Conservation (phyloP, 2,888 invertebrate genomes). For the Osmoderma eremita region DNA sequence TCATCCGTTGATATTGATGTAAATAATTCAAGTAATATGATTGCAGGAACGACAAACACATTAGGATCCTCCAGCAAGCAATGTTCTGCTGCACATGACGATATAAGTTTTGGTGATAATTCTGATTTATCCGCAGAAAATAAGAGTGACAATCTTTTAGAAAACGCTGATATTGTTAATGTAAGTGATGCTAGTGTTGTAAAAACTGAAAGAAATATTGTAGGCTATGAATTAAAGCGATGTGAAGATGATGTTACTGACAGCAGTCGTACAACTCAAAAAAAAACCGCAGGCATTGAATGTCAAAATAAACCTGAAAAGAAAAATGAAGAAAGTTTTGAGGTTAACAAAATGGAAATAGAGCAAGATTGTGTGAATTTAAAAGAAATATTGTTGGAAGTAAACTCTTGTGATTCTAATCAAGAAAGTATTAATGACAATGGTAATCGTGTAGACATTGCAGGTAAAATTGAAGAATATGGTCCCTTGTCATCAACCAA, state of each 20-base stretch:
- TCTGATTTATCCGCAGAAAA: slow-evolving; percentile 5
- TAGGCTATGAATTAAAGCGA: neutral
- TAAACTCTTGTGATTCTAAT: too few species aligned
- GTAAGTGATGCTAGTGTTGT: too few species aligned
- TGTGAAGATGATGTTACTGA: neutral
- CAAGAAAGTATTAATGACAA: too few species aligned
- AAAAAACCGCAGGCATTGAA: neutral
- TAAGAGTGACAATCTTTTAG: slow-evolving; percentile 13
- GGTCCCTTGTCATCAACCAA: too few species aligned
- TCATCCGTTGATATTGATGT: neutral
- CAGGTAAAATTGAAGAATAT: too few species aligned
- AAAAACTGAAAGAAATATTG: too few species aligned
- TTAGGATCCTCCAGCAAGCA: neutral
- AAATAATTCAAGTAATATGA: neutral
- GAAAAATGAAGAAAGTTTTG: neutral
- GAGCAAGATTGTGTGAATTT: neutral
- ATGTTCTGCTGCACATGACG: neutral
- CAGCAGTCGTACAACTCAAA: neutral
- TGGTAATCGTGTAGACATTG: too few species aligned
- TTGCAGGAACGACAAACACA: neutral
- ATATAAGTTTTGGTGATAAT: neutral
- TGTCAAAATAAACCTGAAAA: neutral
- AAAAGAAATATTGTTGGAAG: neutral
- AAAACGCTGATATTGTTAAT: neutral
- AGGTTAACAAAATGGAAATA: neutral